Evolutionary conservation across 2,113 vertebrate genomes (phyloP), one percentile per base, ranked within the genome.

Genomic region (Shinisaurus crocodilurus): DNA sequence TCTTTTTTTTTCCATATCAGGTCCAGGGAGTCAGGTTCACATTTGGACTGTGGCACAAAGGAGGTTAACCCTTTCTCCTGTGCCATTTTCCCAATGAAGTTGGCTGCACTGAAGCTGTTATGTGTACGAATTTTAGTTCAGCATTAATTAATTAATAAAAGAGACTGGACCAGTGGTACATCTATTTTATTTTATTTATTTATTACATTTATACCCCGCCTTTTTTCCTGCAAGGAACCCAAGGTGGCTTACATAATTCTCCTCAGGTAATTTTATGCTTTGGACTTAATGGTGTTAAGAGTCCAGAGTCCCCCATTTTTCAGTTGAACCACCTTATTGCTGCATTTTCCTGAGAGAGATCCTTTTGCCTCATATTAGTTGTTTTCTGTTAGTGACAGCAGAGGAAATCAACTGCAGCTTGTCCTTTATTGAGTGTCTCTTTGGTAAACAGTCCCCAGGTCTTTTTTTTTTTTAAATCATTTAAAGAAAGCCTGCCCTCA

Each of bases 391-490:
- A 20, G 2, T 13, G 12, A 80, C 1, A 37, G 10, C 6, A 60
- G 90, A 89, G 90, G 94, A 45, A 93, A 86, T 40, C 54, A 0
- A 10, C 16, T 74, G 6, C 23, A 40, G 18, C 76, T 32, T 50
- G 32, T 6, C 0, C 2, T 77, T 69, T 18, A 76, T 32, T 43
- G 67, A 72, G 34, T 72, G 32, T 32, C 76, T 86, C 5, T 48
- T 48, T 57, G 86, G 32, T n/a, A 70, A n/a, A 32, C 16, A 29
- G 15, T 85, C 18, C 15, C 32, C 32, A 50, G 15, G 43, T 25
- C 6, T 67, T 67, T 18, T 67, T 67, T 25, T 1, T 23, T 8
- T 32, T 34, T 70, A 27, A 6, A 74, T 18, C 75, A 85, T 13
- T 25, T 76, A 25, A 1, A 7, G 82, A 90, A 92, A 88, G 12